Conservation (phyloP, 2,888 invertebrate genomes). For the Plebejus melissa region DNA sequence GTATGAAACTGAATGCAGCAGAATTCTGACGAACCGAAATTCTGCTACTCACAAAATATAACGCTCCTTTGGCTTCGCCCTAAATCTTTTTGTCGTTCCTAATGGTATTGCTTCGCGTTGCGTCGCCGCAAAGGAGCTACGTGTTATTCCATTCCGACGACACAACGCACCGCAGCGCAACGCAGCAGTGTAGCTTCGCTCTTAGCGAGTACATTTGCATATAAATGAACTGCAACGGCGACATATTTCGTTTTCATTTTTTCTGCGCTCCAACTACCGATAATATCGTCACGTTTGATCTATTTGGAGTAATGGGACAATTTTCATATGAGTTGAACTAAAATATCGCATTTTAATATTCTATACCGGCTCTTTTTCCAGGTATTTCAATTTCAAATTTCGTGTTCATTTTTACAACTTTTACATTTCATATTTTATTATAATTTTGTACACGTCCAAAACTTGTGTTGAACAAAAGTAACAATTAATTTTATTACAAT, state of each 20-base stretch:
- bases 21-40: no score
- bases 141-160: background rate
- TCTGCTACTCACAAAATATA: no score
- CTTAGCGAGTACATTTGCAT: constrained; percentile 57
- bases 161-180: background rate
- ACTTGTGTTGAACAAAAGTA: background rate
- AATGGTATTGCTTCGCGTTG: no score
- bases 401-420: background rate
- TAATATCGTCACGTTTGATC: constrained; percentile 39
- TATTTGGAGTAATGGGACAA: constrained; percentile 25
- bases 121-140: no score
- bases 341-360: background rate
- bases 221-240: constrained; percentile 59
- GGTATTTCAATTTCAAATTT: background rate
- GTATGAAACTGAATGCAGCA: no score
- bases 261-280: constrained; percentile 42
- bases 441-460: background rate
- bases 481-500: background rate
- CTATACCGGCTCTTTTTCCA: background rate
- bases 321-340: constrained; percentile 12
- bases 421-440: background rate
- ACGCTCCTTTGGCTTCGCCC: no score
- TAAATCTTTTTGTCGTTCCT: no score
- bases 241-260: constrained; percentile 51
- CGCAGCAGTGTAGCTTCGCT: background rate